Evolutionary conservation across 2,888 invertebrate species (phyloP).

Genomic region (Tricholauxania praeusta): DNA sequence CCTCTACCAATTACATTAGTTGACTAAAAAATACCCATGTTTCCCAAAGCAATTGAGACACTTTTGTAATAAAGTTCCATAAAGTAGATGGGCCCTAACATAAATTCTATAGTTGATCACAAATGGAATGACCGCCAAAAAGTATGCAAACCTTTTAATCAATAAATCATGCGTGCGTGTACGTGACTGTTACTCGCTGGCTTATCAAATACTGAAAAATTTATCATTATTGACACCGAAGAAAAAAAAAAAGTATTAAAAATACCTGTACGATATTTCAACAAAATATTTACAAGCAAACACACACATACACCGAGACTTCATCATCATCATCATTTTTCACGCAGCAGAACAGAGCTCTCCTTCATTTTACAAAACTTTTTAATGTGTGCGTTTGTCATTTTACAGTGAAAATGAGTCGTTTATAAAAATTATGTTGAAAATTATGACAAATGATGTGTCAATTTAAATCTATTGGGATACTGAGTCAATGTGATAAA

Average conservation of each 20-base stretch:
- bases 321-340: too few species aligned
- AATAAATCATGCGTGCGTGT: conserved; percentile 2
- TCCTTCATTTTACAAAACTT: neutral
- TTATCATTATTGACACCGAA: neutral
- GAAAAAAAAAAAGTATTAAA: neutral
- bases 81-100: neutral
- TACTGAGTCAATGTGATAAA: conserved; percentile 33
- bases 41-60: conserved; percentile 3
- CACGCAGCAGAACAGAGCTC: too few species aligned
- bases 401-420: conserved; percentile 18
- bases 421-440: conserved; percentile 32
- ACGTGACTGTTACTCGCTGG: too few species aligned
- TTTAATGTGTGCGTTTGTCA: neutral
- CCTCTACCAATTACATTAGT: too few species aligned
- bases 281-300: too few species aligned
- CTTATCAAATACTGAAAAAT: neutral
- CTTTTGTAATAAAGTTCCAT: neutral
- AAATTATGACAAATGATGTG: conserved; percentile 50
- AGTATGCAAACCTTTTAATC: neutral
- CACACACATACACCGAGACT: too few species aligned
- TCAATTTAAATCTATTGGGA: conserved; percentile 49
- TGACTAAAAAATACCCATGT: too few species aligned
- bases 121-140: neutral
- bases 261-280: neutral
- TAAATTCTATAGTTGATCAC: neutral